Evolutionary conservation across 2,113 vertebrate species (phyloP).

Genomic region (Hepsetus odoe): DNA sequence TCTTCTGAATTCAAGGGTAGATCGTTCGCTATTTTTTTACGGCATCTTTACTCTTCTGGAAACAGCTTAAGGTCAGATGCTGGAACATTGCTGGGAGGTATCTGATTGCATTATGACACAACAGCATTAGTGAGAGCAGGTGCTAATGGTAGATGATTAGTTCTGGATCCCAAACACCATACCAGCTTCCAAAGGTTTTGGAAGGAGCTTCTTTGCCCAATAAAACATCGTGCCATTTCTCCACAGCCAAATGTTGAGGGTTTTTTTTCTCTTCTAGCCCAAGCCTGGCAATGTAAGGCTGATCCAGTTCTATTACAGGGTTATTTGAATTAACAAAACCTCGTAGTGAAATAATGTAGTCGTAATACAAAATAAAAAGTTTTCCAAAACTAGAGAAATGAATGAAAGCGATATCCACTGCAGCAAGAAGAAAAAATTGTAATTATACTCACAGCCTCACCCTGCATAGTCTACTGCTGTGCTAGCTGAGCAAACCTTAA

Average conservation of each 20-base stretch:
- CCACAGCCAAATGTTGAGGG: not conserved
- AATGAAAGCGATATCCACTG: too few relatives aligned
- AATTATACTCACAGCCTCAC: too few relatives aligned
- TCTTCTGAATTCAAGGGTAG: too few relatives aligned
- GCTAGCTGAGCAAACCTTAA: too few relatives aligned
- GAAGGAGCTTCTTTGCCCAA: not conserved
- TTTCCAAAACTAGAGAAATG: too few relatives aligned
- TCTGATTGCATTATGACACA: not conserved
- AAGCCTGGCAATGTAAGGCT: not conserved
- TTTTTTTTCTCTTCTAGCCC: not conserved
- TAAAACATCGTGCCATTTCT: not conserved
- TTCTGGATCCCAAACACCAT: not conserved
- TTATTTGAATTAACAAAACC: too few relatives aligned
- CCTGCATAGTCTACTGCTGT: too few relatives aligned
- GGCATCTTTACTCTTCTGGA: too few relatives aligned
- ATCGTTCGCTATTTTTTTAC: not conserved
- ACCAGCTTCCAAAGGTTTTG: not conserved
- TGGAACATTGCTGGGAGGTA: not conserved
- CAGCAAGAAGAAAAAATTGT: too few relatives aligned
- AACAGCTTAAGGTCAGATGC: too few relatives aligned
- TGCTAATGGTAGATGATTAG: not conserved
- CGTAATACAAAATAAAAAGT: too few relatives aligned
- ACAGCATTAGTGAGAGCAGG: not conserved
- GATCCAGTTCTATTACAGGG: not conserved
- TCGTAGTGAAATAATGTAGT: too few relatives aligned